Percentiles rank a stretch among this genome's conserved stretches.
These are phyloP conservation scores for Nasonovia ribisnigri DNA, from an alignment of 2,888 invertebrate species.

Conservation along the genomic window DNA sequence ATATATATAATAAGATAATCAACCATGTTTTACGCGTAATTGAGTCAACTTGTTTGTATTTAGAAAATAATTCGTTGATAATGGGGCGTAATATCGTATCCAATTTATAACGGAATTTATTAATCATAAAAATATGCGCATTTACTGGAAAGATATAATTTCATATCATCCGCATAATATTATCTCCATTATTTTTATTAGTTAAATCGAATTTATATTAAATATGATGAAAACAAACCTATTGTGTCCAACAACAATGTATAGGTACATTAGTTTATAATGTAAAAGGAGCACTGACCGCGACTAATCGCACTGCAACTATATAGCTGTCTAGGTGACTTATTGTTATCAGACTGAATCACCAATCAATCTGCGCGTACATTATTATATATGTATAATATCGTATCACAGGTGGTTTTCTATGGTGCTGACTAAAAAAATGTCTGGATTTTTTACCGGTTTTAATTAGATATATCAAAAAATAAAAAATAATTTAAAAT, in stretches of 20 bases:
- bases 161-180: background rate
- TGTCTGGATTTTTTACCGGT: background rate
- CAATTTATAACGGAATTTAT: background rate
- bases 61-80: background rate
- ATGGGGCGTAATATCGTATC: background rate
- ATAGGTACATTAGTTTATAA: background rate
- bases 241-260: constrained; percentile 7
- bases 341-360: background rate
- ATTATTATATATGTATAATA: background rate
- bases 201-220: background rate
- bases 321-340: background rate
- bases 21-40: background rate
- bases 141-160: background rate
- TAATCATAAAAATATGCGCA: background rate
- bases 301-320: constrained; percentile 15
- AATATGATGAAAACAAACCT: background rate
- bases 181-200: background rate
- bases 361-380: background rate
- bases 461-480: background rate
- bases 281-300: background rate
- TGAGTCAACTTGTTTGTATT: background rate
- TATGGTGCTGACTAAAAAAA: no score
- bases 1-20: background rate
- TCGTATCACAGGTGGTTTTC: background rate
- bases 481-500: background rate